These are phyloP conservation scores for Notolabrus celidotus DNA, from an alignment of 2,797 vertebrate genomes.

Conservation along the genomic window DNA sequence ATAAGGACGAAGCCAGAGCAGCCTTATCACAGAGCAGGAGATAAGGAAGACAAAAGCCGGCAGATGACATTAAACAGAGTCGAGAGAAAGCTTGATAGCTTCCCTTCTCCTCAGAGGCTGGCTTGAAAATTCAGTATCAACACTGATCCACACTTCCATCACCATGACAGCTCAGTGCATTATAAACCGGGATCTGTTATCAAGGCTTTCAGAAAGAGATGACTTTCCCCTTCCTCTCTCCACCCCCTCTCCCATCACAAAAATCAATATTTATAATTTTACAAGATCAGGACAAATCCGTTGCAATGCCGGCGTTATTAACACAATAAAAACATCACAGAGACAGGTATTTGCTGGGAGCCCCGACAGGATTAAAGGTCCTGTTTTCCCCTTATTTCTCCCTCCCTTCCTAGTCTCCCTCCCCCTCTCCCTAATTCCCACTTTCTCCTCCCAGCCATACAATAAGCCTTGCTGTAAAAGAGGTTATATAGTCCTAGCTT, in stretches of 20 bases:
- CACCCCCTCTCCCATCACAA: slow-evolving; percentile 67
- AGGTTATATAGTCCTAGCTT: slow-evolving; percentile 61
- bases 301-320: slow-evolving; percentile 79
- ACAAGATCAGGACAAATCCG: slow-evolving; percentile 84
- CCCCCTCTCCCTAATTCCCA: slow-evolving; percentile 55
- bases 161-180: slow-evolving; percentile 49
- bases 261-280: slow-evolving; percentile 88
- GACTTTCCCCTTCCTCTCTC: slow-evolving; percentile 28
- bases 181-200: slow-evolving; percentile 67
- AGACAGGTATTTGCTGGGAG: slow-evolving; percentile 80
- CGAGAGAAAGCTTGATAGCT: slow-evolving; percentile 17
- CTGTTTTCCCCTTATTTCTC: slow-evolving; percentile 42
- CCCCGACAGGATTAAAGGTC: slow-evolving; percentile 75
- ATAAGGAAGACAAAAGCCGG: slow-evolving; percentile 10
- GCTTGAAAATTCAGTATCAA: slow-evolving; percentile 38
- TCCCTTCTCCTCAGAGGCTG: slow-evolving; percentile 32
- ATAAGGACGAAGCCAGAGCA: background rate
- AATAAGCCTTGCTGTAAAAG: slow-evolving; percentile 77
- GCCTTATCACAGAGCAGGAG: slow-evolving; percentile 1
- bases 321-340: slow-evolving; percentile 84
- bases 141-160: slow-evolving; percentile 66
- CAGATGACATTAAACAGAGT: slow-evolving; percentile 13
- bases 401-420: slow-evolving; percentile 22
- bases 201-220: slow-evolving; percentile 30
- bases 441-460: slow-evolving; percentile 62